Percentiles rank a stretch among this genome's conserved stretches.
These are phyloP conservation scores for Brenthis ino DNA, from an alignment of 2,888 invertebrate genomes.

Conservation along the genomic window DNA sequence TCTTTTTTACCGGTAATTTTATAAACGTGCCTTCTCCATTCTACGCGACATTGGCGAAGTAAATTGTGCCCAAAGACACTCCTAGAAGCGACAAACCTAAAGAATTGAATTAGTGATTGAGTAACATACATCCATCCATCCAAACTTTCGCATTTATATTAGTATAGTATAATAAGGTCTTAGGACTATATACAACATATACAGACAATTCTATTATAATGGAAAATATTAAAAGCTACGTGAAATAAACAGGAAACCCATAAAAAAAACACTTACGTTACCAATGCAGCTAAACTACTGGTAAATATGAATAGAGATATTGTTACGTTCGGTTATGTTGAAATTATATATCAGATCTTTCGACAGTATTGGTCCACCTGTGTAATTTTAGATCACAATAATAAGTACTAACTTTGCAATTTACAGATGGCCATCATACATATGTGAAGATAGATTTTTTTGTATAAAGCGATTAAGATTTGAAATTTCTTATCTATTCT, in stretches of 20 bases:
- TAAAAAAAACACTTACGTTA: background rate
- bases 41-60: no score
- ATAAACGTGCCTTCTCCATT: no score
- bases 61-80: no score
- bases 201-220: background rate
- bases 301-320: constrained; percentile 14
- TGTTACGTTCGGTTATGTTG: constrained; percentile 9
- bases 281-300: background rate
- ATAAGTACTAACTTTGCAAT: background rate
- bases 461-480: constrained; percentile 13
- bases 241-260: constrained; percentile 7
- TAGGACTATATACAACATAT: background rate
- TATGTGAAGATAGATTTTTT: constrained; percentile 2
- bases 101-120: no score
- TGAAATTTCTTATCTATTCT: constrained; percentile 15
- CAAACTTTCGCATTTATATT: no score
- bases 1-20: no score
- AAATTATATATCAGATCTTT: constrained; percentile 18
- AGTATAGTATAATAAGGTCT: no score
- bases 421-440: no score
- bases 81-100: no score
- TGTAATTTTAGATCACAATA: constrained; percentile 1
- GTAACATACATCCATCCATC: no score
- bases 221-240: background rate
- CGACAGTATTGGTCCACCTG: constrained; percentile 2